Conservation (phyloP, 2,888 invertebrate species). For the Euplexia lucipara region DNA sequence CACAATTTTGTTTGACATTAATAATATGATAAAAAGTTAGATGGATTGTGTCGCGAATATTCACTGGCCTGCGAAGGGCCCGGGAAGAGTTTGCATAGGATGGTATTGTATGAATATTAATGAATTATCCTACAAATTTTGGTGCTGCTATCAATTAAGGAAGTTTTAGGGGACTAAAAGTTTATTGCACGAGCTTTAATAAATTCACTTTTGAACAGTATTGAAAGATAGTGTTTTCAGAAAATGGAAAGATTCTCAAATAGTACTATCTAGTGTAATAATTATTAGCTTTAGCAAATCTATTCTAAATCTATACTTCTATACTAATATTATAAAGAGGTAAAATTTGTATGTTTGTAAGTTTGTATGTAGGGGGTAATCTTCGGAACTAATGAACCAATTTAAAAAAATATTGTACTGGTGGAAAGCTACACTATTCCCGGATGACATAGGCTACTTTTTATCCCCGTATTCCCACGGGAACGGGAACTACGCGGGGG, state of each 20-base stretch:
- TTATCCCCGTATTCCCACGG: no score
- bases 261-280: neutral
- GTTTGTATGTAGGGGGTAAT: no score
- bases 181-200: conserved; percentile 40
- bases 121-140: conserved; percentile 59
- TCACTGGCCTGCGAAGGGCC: conserved; percentile 63
- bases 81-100: conserved; percentile 60
- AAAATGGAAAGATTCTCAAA: neutral
- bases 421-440: no score
- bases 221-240: neutral
- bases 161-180: conserved; percentile 40
- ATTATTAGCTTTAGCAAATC: neutral
- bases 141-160: conserved; percentile 58
- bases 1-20: conserved; percentile 69
- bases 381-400: no score
- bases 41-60: conserved; percentile 64
- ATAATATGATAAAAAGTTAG: conserved; percentile 71
- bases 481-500: no score
- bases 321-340: no score
- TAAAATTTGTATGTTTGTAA: no score
- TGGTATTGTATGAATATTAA: conserved; percentile 66
- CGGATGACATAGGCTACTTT: no score
- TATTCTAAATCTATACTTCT: no score
- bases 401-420: no score
- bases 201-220: neutral